Percentiles rank a stretch among this genome's conserved stretches.
phyloP scores from a whole-genome alignment of 2,797 vertebrate species.

The Valencia hispanica region DNA sequence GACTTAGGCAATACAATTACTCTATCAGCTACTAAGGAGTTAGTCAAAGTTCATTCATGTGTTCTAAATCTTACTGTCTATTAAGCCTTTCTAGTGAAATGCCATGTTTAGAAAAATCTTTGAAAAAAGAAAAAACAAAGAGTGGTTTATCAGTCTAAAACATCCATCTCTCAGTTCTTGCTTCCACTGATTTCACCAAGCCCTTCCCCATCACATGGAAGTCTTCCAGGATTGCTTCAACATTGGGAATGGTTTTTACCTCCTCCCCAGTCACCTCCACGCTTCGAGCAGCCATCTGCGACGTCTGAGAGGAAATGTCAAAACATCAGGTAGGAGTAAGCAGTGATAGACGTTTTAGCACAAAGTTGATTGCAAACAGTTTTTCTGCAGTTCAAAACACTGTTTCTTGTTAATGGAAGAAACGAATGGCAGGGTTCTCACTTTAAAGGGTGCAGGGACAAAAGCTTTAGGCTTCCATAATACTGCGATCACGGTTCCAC shows the following conservation, averaged over 20 bases:
- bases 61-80: constrained; percentile 4
- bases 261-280: constrained; percentile 75
- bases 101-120: background rate
- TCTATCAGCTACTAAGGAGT: constrained; percentile 12
- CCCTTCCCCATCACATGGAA: constrained; percentile 89
- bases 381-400: background rate
- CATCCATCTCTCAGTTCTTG: constrained; percentile 90
- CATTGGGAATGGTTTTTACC: constrained; percentile 84
- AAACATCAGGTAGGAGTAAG: background rate
- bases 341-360: background rate
- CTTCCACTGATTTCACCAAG: constrained; percentile 87
- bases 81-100: background rate
- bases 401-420: background rate
- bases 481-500: constrained; percentile 90
- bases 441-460: constrained; percentile 88
- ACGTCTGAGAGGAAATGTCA: constrained; percentile 76
- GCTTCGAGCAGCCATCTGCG: constrained; percentile 83
- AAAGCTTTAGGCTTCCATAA: constrained; percentile 96
- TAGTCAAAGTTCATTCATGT: constrained; percentile 1
- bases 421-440: constrained; percentile 51
- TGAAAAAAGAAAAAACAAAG: background rate
- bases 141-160: constrained; percentile 69
- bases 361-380: background rate
- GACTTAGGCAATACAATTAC: constrained; percentile 8
- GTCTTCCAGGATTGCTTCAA: constrained; percentile 93